Percentiles rank a stretch among this genome's conserved stretches.
phyloP scores from a whole-genome alignment of 2,113 vertebrate species.

The Porphyrio hochstetteri region DNA sequence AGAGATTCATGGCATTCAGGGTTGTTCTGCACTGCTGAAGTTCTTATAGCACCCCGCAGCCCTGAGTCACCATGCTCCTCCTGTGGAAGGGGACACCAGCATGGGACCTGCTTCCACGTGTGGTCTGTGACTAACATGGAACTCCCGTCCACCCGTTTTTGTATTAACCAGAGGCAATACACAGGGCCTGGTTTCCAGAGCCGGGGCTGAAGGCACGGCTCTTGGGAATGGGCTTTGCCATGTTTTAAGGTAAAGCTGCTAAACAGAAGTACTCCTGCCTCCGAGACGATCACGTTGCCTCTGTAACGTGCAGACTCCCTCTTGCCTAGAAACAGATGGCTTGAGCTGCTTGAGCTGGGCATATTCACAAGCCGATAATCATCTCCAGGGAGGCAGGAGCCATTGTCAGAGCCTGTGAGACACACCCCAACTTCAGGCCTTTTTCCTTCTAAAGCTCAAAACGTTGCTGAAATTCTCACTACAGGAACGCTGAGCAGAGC shows the following conservation, averaged over 20 bases:
- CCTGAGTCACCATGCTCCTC: not conserved
- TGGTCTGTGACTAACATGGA: rapidly evolving
- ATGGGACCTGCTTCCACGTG: not conserved
- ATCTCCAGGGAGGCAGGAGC: conserved; percentile 57
- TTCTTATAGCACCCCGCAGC: not conserved
- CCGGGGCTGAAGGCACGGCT: not conserved
- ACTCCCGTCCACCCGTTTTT: not conserved
- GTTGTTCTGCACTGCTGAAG: not conserved
- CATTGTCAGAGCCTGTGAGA: conserved; percentile 61
- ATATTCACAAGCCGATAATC: conserved; percentile 55
- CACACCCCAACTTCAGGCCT: conserved; percentile 59
- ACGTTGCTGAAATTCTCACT: conserved; percentile 41
- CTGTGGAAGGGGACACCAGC: not conserved
- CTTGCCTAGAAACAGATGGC: conserved; percentile 45
- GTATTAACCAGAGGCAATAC: not conserved
- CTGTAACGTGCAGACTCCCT: not conserved
- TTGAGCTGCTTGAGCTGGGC: conserved; percentile 41
- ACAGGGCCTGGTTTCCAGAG: not conserved
- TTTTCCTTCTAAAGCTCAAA: conserved; percentile 42
- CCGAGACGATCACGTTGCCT: not conserved
- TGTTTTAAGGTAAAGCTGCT: not conserved
- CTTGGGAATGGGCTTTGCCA: not conserved
- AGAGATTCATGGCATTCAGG: not conserved
- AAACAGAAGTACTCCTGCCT: not conserved
- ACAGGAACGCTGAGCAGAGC: conserved; percentile 40